These are phyloP conservation scores for Radopholus similis DNA, from an alignment of 1,140 invertebrate genomes.

Conservation along the genomic window DNA sequence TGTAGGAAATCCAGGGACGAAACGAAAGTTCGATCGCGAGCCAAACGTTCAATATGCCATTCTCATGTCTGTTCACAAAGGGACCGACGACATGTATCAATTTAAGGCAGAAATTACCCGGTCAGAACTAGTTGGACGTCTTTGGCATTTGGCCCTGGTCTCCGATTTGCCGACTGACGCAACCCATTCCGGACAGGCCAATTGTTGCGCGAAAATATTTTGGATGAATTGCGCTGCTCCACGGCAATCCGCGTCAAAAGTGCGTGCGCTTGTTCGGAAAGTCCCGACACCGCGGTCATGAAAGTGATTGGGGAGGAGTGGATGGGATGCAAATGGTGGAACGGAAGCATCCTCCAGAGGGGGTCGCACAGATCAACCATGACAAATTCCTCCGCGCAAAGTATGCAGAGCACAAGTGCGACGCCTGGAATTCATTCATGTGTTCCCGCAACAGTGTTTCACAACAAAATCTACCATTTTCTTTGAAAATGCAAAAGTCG, in stretches of 20 bases:
- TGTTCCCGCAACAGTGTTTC: not conserved
- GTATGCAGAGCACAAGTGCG: conserved; percentile 18
- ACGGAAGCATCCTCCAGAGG: conserved; percentile 17
- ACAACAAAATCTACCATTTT: not conserved
- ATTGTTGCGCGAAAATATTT: conserved; percentile 20
- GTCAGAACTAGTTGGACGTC: conserved; percentile 13
- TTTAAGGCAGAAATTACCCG: conserved; percentile 14
- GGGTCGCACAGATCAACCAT: conserved; percentile 34
- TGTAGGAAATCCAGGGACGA: conserved; percentile 19
- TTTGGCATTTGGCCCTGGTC: not conserved
- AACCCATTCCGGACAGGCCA: not conserved
- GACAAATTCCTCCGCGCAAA: conserved; percentile 44
- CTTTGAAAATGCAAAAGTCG: conserved; percentile 29
- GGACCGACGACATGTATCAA: not conserved
- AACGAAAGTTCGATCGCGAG: conserved; percentile 17
- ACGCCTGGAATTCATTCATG: conserved; percentile 6
- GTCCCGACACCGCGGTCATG: not conserved
- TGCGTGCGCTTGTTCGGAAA: not conserved
- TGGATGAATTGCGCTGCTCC: conserved; percentile 9
- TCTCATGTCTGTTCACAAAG: conserved; percentile 29
- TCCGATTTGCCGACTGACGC: conserved; percentile 5
- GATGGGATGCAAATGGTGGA: conserved; percentile 34
- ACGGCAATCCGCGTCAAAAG: conserved; percentile 11
- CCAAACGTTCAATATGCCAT: conserved; percentile 26
- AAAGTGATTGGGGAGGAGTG: conserved; percentile 45